These are phyloP conservation scores for Threskiornis aethiopicus DNA, from an alignment of 2,797 vertebrate species.

Conservation along the genomic window DNA sequence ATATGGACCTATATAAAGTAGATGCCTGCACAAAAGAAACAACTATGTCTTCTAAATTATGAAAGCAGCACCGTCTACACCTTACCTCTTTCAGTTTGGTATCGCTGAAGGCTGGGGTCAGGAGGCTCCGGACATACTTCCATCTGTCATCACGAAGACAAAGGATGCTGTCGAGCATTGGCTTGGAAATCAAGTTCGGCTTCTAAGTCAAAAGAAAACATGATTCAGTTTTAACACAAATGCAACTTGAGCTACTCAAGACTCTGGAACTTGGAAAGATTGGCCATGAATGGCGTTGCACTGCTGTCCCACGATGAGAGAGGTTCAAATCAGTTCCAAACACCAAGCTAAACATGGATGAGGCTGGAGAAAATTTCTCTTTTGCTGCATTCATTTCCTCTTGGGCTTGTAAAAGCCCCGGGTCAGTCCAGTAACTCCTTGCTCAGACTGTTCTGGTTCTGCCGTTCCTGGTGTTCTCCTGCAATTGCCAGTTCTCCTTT, in stretches of 20 bases:
- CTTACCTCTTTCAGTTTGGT: slow-evolving; percentile 89
- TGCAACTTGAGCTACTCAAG: background rate
- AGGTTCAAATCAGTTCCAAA: background rate
- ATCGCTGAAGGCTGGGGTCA: slow-evolving; percentile 81
- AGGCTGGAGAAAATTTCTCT: background rate
- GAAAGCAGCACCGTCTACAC: background rate
- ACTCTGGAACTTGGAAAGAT: background rate
- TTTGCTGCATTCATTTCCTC: background rate
- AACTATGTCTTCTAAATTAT: background rate
- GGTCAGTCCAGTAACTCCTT: background rate
- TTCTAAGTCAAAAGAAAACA: slow-evolving; percentile 71
- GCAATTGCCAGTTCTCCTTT: background rate
- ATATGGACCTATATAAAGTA: background rate
- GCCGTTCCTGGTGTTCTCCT: background rate
- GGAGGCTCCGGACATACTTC: slow-evolving; percentile 80
- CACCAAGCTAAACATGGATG: background rate
- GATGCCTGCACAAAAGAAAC: background rate
- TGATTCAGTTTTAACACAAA: background rate
- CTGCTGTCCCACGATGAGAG: accelerated
- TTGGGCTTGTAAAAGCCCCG: background rate
- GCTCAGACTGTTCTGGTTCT: background rate
- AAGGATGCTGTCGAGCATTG: slow-evolving; percentile 86
- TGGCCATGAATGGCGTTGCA: background rate
- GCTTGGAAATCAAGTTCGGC: slow-evolving; percentile 78
- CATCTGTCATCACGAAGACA: slow-evolving; percentile 85